Percentiles rank a stretch among this genome's conserved stretches.
Evolutionary conservation across 2,888 invertebrate genomes (phyloP).

Genomic region (Halocaridina rubra): DNA sequence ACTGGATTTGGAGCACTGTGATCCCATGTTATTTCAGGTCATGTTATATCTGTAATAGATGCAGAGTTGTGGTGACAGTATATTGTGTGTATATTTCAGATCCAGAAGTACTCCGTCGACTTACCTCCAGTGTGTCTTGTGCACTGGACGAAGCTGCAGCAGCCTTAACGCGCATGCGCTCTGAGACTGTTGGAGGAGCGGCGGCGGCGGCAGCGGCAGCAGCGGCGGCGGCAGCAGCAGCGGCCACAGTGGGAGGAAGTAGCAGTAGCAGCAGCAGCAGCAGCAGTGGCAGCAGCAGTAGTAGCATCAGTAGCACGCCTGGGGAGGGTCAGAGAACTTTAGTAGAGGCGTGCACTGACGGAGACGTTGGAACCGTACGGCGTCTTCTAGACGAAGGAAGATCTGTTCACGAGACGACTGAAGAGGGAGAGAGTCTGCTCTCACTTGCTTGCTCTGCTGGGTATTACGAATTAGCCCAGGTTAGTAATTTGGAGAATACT

Average conservation of each 20-base stretch:
- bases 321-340: constrained; percentile 73
- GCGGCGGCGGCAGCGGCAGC: constrained; percentile 59
- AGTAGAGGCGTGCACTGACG: constrained; percentile 93
- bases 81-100: constrained; percentile 77
- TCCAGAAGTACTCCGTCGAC: constrained; percentile 86
- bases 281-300: constrained; percentile 52
- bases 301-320: constrained; percentile 43
- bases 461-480: constrained; percentile 96
- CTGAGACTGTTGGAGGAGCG: constrained; percentile 78
- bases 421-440: constrained; percentile 95
- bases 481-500: too few relatives aligned
- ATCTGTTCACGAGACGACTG: constrained; percentile 94
- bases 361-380: constrained; percentile 88
- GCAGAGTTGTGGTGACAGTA: background rate
- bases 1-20: too few relatives aligned
- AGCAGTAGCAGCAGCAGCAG: constrained; percentile 56
- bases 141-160: constrained; percentile 97
- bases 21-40: too few relatives aligned
- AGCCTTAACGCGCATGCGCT: constrained; percentile 94
- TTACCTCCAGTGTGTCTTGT: constrained; percentile 90
- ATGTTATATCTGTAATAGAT: background rate
- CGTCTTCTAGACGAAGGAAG: constrained; percentile 85
- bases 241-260: constrained; percentile 44
- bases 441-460: constrained; percentile 97
- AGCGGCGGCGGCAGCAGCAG: constrained; percentile 52